Conservation (phyloP, 2,113 vertebrate genomes). For the rat (Rattus norvegicus) region DNA sequence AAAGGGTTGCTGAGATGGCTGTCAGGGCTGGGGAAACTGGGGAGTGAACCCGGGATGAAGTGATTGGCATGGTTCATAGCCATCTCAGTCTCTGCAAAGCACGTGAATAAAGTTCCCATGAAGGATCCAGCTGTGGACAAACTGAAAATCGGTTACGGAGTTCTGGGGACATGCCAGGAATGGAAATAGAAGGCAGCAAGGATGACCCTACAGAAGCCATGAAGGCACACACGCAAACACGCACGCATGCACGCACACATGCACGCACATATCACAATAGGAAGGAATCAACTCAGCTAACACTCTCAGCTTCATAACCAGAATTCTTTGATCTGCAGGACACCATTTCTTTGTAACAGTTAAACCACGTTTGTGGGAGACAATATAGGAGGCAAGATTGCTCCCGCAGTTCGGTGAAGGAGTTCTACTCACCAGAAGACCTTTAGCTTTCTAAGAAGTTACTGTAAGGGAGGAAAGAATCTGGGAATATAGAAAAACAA, state of each 20-base stretch:
- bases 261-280: not conserved
- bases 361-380: not conserved
- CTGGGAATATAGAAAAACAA: not conserved
- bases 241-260: not conserved
- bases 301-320: conserved; percentile 4
- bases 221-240: not conserved
- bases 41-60: not conserved
- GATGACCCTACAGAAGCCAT: not conserved
- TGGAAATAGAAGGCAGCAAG: not conserved
- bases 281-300: not conserved
- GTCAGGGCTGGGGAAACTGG: not conserved
- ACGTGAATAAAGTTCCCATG: not conserved
- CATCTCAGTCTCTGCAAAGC: not conserved
- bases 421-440: not conserved
- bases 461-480: not conserved
- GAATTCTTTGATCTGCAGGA: not conserved
- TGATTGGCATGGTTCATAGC: not conserved
- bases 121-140: not conserved
- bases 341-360: conserved; percentile 13
- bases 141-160: not conserved
- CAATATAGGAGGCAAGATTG: not conserved
- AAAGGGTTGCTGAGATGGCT: not conserved
- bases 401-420: not conserved
- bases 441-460: conserved; percentile 34
- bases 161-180: not conserved